phyloP scores from a whole-genome alignment of 2,888 invertebrate genomes.

The Dendrolimus houi region DNA sequence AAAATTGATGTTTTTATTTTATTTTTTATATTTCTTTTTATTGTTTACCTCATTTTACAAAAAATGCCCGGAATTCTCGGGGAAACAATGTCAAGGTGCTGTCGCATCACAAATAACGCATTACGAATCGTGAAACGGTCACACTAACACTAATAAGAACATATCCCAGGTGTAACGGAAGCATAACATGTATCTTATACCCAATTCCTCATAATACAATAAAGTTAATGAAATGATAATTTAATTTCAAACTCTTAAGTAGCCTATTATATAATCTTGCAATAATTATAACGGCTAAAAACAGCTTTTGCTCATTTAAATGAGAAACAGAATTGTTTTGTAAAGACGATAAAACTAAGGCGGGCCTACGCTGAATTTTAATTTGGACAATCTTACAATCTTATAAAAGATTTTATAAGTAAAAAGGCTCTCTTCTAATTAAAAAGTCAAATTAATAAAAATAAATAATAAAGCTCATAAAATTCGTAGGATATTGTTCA shows the following conservation, averaged over 20 bases:
- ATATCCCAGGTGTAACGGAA: too few relatives aligned
- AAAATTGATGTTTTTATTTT: too few relatives aligned
- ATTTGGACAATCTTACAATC: conserved; percentile 54
- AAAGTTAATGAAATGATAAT: neutral
- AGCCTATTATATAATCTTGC: conserved; percentile 11
- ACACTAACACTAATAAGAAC: too few relatives aligned
- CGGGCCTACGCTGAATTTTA: conserved; percentile 51
- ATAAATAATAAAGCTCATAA: conserved; percentile 19
- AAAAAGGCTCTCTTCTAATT: conserved; percentile 51
- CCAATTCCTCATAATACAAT: too few relatives aligned
- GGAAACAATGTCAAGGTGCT: too few relatives aligned
- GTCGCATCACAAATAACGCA: too few relatives aligned
- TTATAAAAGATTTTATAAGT: conserved; percentile 57
- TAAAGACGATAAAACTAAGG: conserved; percentile 39
- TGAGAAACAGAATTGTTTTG: conserved; percentile 39
- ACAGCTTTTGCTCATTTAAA: conserved; percentile 29
- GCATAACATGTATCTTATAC: too few relatives aligned
- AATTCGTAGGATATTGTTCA: neutral
- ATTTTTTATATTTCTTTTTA: too few relatives aligned
- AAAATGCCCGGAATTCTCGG: too few relatives aligned
- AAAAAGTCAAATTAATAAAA: conserved; percentile 61
- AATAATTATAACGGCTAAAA: conserved; percentile 22
- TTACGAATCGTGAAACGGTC: too few relatives aligned
- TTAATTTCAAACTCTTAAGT: conserved; percentile 1
- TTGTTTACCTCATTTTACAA: too few relatives aligned